These are phyloP conservation scores for Helogale parvula DNA, from an alignment of 2,113 vertebrate species.

Conservation along the genomic window DNA sequence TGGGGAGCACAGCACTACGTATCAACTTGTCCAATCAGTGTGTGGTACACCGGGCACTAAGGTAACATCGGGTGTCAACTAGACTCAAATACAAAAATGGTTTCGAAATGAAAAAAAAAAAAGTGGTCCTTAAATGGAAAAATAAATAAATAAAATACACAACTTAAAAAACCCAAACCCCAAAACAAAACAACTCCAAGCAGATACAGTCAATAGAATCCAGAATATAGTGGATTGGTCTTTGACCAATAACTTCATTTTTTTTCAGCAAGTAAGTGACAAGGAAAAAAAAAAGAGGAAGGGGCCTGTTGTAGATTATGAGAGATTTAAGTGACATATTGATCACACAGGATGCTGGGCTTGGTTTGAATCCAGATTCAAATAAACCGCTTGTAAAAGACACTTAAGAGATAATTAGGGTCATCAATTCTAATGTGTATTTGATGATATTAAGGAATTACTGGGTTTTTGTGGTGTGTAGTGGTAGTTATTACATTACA, in stretches of 20 bases:
- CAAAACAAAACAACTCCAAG: background rate
- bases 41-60: background rate
- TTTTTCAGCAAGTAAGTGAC: background rate
- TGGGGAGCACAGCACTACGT: background rate
- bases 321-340: background rate
- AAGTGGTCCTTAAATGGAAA: background rate
- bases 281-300: background rate
- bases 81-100: background rate
- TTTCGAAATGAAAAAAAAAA: background rate
- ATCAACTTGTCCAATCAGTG: no score
- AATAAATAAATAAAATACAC: background rate
- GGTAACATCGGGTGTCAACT: background rate
- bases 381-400: background rate
- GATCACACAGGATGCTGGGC: background rate
- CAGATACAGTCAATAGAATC: background rate
- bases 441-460: background rate
- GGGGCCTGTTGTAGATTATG: background rate
- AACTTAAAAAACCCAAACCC: background rate
- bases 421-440: background rate
- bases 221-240: background rate
- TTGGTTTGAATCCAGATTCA: background rate
- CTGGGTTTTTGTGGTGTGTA: background rate
- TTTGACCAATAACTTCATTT: background rate
- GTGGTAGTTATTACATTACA: background rate
- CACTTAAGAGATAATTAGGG: background rate